Base-by-base conservation (phyloP, 2,113 vertebrate genomes). In the Argyrosomus japonicus region DNA sequence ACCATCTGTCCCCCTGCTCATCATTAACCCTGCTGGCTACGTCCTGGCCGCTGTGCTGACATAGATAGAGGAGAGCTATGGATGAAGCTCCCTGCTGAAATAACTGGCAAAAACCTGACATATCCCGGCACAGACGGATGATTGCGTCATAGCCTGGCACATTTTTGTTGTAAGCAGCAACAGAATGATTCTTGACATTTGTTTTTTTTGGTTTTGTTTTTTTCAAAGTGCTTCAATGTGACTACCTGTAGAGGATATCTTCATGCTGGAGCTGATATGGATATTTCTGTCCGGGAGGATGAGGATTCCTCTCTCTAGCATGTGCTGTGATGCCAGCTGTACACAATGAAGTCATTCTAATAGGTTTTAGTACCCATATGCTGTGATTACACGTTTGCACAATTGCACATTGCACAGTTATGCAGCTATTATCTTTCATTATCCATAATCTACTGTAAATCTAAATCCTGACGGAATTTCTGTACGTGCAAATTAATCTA, bases 401-500 rank as follows among this genome's bases (percentile, higher is more conserved):
- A 74, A 64, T 72, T 45, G 48, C 69, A 77, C 79, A 67, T 65
- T 67, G 67, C 29, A 58, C 57, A 76, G 50, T 62, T 47, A 64
- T 0, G 0, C 51, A n/a, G 51, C 68, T 15, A 11, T 83, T 68
- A 75, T 72, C 47, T 68, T 45, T 47, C 69, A 79, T 82, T 72
- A 69, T 53, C 60, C 14, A 5, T 72, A 48, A 88, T 82, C 60
- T 19, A 43, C 77, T 54, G 64, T 40, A 8, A 40, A 75, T 77
- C 29, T 65, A 62, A 81, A 64, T 68, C 53, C 29, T n/a, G 5
- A 19, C 61, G 19, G 45, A 58, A 23, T 40, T 45, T 14, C 93
- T 89, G 89, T 94, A 95, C 95, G 93, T 95, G 93, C 93, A 95
- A 95, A 96, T 96, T 90, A 91, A 96, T 95, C 91, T 92, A 87